These are phyloP conservation scores for Pongo abelii DNA, from an alignment of 2,113 vertebrate genomes.

Conservation along the genomic window DNA sequence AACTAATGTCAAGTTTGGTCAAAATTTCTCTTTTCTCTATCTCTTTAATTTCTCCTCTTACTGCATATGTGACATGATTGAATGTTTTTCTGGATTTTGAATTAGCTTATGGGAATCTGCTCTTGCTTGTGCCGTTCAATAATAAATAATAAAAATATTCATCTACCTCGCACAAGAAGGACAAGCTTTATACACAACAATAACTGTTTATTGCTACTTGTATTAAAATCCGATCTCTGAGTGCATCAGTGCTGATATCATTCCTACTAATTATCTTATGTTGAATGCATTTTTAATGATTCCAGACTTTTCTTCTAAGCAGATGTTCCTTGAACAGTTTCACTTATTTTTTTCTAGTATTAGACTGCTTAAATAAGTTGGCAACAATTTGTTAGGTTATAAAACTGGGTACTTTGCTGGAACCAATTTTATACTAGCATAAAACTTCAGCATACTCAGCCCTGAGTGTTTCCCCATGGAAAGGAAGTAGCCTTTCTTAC, in stretches of 20 bases:
- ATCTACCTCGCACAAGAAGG: neutral
- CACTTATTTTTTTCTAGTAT: slow-evolving; percentile 34
- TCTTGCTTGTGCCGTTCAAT: neutral
- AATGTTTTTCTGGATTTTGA: neutral
- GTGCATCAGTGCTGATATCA: slow-evolving; percentile 65
- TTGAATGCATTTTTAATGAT: slow-evolving; percentile 79
- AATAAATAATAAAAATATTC: slow-evolving; percentile 42
- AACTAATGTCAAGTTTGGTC: neutral
- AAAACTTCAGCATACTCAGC: slow-evolving; percentile 72
- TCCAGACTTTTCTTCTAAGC: slow-evolving; percentile 51
- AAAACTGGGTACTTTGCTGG: slow-evolving; percentile 68
- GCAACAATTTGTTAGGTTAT: slow-evolving; percentile 71
- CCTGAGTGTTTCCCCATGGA: slow-evolving; percentile 66
- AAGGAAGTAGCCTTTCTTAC: slow-evolving; percentile 65
- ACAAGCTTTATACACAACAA: neutral
- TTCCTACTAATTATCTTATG: slow-evolving; percentile 67
- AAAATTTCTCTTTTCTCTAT: neutral
- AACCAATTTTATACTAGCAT: slow-evolving; percentile 75
- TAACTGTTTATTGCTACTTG: slow-evolving; percentile 49
- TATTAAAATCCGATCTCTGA: slow-evolving; percentile 58
- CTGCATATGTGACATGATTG: neutral
- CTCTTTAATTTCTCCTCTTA: neutral
- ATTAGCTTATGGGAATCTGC: neutral
- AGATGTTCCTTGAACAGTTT: slow-evolving; percentile 77
- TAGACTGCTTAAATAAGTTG: slow-evolving; percentile 76